Conservation (phyloP, 2,797 vertebrate genomes). For the Phataginus tetradactyla region DNA sequence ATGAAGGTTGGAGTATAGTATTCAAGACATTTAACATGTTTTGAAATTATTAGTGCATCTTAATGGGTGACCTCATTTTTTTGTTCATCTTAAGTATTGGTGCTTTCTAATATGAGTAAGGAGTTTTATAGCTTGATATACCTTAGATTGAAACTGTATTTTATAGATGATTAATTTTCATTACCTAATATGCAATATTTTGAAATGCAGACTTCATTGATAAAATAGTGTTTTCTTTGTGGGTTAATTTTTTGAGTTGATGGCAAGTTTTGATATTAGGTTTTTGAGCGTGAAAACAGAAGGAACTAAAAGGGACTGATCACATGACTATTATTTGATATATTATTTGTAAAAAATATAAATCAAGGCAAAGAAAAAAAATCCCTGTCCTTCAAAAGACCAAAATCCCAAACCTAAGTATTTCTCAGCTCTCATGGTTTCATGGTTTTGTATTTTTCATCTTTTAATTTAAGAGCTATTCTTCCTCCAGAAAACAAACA, state of each 20-base stretch:
- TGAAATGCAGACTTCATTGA: not conserved
- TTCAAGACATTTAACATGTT: not conserved
- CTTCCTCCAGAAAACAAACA: not conserved
- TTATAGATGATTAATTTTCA: not conserved
- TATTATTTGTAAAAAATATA: not conserved
- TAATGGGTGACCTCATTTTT: not conserved
- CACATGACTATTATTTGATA: not conserved
- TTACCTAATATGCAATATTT: not conserved
- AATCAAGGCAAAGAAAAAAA: not conserved
- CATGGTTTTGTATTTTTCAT: not conserved
- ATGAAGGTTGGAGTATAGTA: not conserved
- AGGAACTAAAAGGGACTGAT: not conserved
- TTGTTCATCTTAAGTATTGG: not conserved
- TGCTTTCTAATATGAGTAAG: not conserved
- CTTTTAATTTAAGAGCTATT: not conserved
- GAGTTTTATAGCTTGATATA: not conserved
- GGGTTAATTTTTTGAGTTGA: not conserved
- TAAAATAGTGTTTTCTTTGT: not conserved
- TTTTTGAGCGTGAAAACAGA: not conserved
- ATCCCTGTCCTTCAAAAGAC: not conserved
- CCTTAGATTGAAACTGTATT: slow-evolving; percentile 19
- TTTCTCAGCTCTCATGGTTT: not conserved
- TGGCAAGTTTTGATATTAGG: not conserved
- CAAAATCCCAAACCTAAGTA: slow-evolving; percentile 20
- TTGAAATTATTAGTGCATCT: not conserved